Base-by-base conservation (phyloP, 2,797 vertebrate genomes). In the Arctocebus calabarensis region DNA sequence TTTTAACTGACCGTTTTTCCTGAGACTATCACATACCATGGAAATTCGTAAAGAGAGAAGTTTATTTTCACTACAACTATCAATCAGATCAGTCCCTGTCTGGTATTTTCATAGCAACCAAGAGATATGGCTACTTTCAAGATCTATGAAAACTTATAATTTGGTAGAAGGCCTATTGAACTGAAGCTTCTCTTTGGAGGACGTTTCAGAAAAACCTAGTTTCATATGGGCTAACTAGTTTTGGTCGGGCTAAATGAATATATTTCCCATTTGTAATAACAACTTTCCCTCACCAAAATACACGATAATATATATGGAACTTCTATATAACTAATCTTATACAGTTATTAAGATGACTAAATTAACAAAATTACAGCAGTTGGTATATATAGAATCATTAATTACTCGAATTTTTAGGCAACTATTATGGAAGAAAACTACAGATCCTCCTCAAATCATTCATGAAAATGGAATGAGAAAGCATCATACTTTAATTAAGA, bases 401-500 rank as follows among this genome's bases (percentile, higher is more conserved):
- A 22, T 74, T 57, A 88, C 27, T 92, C 37, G 73, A 70, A 68
- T 85, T 82, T 22, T 82, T 78, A 92, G 43, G 70, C 19, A 94
- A 29, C 88, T 74, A 64, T 59, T 91, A 57, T n/a, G 29, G 27
- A 96, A 34, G 17, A 71, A 59, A 68, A 73, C 11, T 64, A 77
- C 5, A 90, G 62, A 70, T 45, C 8, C 7, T 66, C 14, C 52
- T 84, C 66, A 86, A 94, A 70, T 8, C 29, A 78, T 68, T 74
- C 22, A 25, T n/a, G 37, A 71, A 87, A 23, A 5, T 92, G 68
- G 37, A 77, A 7, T n/a, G 3, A 48, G 40, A 90, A 92, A 90
- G 13, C 17, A 81, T 68, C 37, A 79, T 64, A 77, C 84, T 86
- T 25, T 89, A 91, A 94, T 83, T 40, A 27, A 88, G n/a, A 88